Evolutionary conservation across 1,140 invertebrate species (phyloP).

Genomic region (Drosophila eugracilis): DNA sequence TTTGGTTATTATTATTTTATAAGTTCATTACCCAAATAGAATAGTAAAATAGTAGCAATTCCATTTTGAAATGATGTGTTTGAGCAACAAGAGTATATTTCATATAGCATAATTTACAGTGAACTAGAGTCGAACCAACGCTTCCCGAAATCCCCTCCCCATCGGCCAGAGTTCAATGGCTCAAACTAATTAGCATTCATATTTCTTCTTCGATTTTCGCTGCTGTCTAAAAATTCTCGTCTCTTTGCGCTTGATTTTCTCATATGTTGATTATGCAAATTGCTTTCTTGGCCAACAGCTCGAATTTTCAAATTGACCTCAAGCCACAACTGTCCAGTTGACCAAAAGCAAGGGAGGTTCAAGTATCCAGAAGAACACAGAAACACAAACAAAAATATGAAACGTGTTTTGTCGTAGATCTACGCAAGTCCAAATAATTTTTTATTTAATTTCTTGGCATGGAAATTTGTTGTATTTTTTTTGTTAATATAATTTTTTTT

Average conservation of each 20-base stretch:
- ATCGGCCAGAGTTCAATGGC: conserved; percentile 50
- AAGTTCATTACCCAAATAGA: no score
- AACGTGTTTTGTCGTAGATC: conserved; percentile 2
- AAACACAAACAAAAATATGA: neutral
- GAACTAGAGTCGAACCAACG: neutral
- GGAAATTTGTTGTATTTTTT: neutral
- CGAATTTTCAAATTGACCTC: conserved; percentile 24
- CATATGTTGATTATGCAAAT: conserved; percentile 50
- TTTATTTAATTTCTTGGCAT: neutral
- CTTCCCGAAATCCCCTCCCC: neutral
- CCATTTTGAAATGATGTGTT: no score
- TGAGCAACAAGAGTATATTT: no score
- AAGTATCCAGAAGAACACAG: conserved; percentile 7
- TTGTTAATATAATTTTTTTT: neutral
- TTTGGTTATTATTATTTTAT: no score
- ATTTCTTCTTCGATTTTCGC: conserved; percentile 41
- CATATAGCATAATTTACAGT: conserved; percentile 1
- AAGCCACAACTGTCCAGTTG: conserved; percentile 1
- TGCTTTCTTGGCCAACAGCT: conserved; percentile 30
- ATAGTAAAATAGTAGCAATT: no score
- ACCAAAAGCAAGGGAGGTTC: conserved; percentile 1
- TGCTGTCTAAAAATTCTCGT: conserved; percentile 29
- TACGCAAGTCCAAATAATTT: conserved; percentile 7
- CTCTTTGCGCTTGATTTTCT: conserved; percentile 32
- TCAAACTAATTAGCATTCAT: conserved; percentile 46